phyloP scores from a whole-genome alignment of 2,888 invertebrate genomes.

The Carabus problematicus region DNA sequence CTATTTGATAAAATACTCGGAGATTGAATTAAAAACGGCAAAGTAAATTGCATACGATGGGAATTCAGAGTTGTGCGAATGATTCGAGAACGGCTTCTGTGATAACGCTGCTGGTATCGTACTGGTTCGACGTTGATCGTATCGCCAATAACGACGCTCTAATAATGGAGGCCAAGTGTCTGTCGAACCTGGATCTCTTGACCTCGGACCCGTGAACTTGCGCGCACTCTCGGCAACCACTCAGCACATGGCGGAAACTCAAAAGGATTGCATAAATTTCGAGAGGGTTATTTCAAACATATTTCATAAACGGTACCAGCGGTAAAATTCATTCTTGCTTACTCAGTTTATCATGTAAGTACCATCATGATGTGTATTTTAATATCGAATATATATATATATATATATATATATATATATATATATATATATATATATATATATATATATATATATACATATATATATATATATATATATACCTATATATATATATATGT shows the following conservation, averaged over 20 bases:
- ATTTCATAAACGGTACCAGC: not conserved
- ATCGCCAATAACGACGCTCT: conserved; percentile 4
- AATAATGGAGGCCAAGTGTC: not conserved
- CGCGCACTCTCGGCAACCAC: not conserved
- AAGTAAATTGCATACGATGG: no score
- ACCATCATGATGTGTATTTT: not conserved
- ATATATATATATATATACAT: conserved; percentile 4
- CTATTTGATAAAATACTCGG: no score
- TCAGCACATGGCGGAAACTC: no score
- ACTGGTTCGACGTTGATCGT: not conserved
- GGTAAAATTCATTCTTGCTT: not conserved
- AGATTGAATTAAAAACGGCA: no score
- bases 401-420: conserved; percentile 4
- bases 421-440: conserved; percentile 4
- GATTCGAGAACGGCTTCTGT: no score
- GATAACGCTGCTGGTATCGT: not conserved
- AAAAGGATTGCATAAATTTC: no score
- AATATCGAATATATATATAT: not conserved
- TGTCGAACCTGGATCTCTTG: not conserved
- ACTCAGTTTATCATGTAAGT: not conserved
- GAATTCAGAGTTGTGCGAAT: no score
- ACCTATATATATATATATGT: not conserved
- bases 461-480: not conserved
- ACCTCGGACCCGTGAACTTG: not conserved
- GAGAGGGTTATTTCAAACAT: not conserved